phyloP scores from a whole-genome alignment of 2,888 invertebrate species.

The Chrysolina oricalcia region DNA sequence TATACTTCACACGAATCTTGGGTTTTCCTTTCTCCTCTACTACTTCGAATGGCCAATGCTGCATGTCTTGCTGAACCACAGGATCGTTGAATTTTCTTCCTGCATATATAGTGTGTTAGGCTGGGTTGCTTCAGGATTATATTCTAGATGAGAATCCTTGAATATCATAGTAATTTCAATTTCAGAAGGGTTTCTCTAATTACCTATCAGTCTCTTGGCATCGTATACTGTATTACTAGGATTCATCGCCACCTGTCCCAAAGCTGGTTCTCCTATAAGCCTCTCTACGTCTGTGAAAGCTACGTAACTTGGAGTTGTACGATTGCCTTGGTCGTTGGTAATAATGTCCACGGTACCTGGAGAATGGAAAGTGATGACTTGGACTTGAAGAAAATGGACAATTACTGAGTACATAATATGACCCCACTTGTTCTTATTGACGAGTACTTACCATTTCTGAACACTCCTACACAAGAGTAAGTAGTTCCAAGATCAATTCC shows the following conservation, averaged over 20 bases:
- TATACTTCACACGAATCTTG: conserved; percentile 69
- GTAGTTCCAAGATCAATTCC: conserved; percentile 57
- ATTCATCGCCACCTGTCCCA: conserved; percentile 78
- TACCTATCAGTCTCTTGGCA: conserved; percentile 74
- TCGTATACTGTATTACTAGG: conserved; percentile 83
- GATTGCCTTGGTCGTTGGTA: conserved; percentile 91
- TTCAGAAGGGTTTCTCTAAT: not conserved
- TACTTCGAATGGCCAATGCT: conserved; percentile 78
- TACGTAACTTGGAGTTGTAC: conserved; percentile 91
- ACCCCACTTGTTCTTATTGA: too few species aligned
- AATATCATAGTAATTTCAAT: too few species aligned
- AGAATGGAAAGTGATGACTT: not conserved
- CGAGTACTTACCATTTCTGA: conserved; percentile 46
- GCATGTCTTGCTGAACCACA: conserved; percentile 78
- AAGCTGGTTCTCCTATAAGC: conserved; percentile 89
- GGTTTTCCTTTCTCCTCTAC: conserved; percentile 72
- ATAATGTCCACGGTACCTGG: conserved; percentile 82
- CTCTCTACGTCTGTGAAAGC: conserved; percentile 90
- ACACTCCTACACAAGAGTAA: conserved; percentile 55
- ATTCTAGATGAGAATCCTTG: too few species aligned
- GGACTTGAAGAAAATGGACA: too few species aligned
- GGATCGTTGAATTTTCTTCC: conserved; percentile 78
- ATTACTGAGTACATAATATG: too few species aligned
- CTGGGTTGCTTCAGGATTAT: not conserved
- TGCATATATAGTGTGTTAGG: conserved; percentile 59